These are phyloP conservation scores for Leptopilina boulardi DNA, from an alignment of 1,140 invertebrate genomes.

Conservation along the genomic window DNA sequence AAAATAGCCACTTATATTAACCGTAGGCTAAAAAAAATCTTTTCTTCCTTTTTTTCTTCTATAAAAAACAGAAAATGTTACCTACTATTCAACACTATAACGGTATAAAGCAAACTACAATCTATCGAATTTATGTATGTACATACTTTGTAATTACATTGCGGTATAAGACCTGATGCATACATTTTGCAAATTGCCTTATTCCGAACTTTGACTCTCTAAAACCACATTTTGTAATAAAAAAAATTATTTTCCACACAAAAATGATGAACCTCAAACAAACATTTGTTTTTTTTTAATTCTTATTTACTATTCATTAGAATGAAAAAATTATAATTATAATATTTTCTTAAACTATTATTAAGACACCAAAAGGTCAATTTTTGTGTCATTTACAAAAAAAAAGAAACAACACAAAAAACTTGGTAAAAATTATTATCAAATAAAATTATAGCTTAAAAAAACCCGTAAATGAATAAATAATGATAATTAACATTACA, in stretches of 20 bases:
- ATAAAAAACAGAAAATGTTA: not conserved
- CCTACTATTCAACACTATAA: not conserved
- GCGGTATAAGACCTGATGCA: not conserved
- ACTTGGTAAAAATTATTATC: no score
- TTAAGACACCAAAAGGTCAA: no score
- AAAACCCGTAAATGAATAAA: no score
- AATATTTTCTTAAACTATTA: no score
- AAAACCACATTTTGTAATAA: not conserved
- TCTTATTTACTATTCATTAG: no score
- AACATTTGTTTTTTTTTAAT: no score
- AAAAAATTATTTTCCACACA: not conserved
- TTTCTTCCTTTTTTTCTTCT: not conserved
- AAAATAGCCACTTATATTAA: not conserved
- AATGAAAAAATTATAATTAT: no score
- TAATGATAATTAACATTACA: no score
- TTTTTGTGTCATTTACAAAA: no score
- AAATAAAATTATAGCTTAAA: no score
- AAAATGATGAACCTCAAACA: not conserved
- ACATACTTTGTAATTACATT: not conserved
- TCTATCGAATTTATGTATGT: not conserved
- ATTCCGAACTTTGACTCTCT: not conserved
- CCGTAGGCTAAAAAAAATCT: not conserved
- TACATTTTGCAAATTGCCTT: not conserved
- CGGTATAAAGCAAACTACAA: constrained; percentile 4
- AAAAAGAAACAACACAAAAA: no score